A percentile compares a stretch with the other conserved stretches of the same genome.
These are phyloP conservation scores for Embiotoca jacksoni DNA, from an alignment of 2,113 vertebrate genomes.

Conservation along the genomic window DNA sequence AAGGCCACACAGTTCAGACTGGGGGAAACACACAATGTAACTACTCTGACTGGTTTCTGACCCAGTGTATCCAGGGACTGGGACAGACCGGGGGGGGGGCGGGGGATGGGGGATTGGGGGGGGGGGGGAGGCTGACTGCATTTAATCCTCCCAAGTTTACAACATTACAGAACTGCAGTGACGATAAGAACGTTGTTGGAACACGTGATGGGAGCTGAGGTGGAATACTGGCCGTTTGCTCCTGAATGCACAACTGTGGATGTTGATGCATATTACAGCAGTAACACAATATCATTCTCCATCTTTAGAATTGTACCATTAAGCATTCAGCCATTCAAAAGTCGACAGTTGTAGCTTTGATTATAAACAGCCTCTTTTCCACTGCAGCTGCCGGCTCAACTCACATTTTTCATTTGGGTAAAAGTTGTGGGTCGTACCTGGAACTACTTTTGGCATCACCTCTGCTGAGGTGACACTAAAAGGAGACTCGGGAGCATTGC, in stretches of 20 bases:
- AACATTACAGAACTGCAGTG: constrained; percentile 21
- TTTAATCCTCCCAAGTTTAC: constrained; percentile 5
- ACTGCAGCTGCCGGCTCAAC: too few relatives aligned
- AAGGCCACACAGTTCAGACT: constrained; percentile 49
- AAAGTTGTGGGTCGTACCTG: too few relatives aligned
- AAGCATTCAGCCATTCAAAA: constrained; percentile 7
- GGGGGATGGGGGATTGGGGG: neutral
- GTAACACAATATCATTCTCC: constrained; percentile 42
- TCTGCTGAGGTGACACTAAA: too few relatives aligned
- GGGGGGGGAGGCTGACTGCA: constrained; percentile 9
- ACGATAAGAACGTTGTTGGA: neutral
- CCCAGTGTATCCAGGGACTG: constrained; percentile 21
- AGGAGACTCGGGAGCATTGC: too few relatives aligned
- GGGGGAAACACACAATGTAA: constrained; percentile 30
- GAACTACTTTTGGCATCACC: too few relatives aligned
- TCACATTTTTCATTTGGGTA: too few relatives aligned
- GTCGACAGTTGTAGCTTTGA: neutral
- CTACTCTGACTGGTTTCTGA: constrained; percentile 11
- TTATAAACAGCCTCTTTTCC: neutral
- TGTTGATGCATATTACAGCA: constrained; percentile 64
- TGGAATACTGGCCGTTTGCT: constrained; percentile 63
- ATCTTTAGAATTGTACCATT: neutral
- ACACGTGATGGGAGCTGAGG: constrained; percentile 6
- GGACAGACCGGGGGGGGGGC: neutral
- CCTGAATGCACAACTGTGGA: constrained; percentile 17